Evolutionary conservation across 2,113 vertebrate genomes (phyloP).

Genomic region (Tachysurus fulvidraco): DNA sequence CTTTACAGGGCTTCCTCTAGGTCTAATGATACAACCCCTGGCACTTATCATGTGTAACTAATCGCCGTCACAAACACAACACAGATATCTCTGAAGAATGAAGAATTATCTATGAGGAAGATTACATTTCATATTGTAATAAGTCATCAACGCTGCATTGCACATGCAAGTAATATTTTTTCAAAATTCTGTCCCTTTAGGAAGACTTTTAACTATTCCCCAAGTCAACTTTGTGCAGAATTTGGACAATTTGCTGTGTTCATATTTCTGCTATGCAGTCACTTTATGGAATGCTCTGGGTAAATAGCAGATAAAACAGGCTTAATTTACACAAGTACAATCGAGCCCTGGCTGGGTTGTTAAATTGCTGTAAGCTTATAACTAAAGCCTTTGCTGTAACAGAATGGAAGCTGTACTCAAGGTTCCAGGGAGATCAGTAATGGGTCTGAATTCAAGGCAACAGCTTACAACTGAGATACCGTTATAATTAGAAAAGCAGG

Average conservation of each 20-base stretch:
- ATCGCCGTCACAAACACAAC: background rate
- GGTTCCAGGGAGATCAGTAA: background rate
- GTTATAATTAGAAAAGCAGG: background rate
- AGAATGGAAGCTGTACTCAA: background rate
- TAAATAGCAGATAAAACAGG: background rate
- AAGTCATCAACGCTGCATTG: background rate
- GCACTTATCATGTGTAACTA: background rate
- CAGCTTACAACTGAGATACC: background rate
- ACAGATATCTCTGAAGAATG: background rate
- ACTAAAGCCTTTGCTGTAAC: no score
- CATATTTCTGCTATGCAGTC: background rate
- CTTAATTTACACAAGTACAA: background rate
- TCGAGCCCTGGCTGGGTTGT: background rate
- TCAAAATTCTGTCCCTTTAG: background rate
- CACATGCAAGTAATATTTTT: background rate
- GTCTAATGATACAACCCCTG: background rate
- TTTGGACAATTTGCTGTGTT: background rate
- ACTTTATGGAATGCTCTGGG: conserved; percentile 25
- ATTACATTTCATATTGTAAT: background rate
- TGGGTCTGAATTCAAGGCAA: conserved; percentile 33
- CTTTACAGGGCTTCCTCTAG: background rate
- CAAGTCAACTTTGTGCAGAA: conserved; percentile 7
- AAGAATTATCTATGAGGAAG: background rate
- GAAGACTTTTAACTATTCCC: background rate
- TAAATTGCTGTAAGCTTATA: background rate